Conservation (phyloP, 1,140 invertebrate genomes). For the Battus philenor region DNA sequence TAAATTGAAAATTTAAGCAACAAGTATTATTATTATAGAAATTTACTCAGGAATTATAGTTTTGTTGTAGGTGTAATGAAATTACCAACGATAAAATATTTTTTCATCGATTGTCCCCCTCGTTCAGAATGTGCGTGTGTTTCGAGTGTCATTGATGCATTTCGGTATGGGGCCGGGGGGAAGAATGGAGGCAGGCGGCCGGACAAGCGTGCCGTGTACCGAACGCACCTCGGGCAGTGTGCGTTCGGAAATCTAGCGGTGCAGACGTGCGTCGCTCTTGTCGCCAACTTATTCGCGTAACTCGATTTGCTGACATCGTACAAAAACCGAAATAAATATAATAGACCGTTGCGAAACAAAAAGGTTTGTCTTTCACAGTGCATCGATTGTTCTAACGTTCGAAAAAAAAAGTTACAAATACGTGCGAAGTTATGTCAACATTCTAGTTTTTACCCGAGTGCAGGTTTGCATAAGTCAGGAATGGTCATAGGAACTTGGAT, state of each 20-base stretch:
- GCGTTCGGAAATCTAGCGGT: conserved; percentile 36
- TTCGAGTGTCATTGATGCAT: conserved; percentile 72
- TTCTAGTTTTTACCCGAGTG: conserved; percentile 51
- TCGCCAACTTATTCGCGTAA: conserved; percentile 56
- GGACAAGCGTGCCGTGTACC: conserved; percentile 46
- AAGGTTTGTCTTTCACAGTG: conserved; percentile 54
- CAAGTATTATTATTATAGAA: background rate
- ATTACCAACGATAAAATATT: conserved; percentile 23
- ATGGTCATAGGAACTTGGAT: conserved; percentile 63
- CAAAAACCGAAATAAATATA: conserved; percentile 33
- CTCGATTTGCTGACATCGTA: conserved; percentile 42
- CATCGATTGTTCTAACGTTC: conserved; percentile 32
- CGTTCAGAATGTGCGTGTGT: conserved; percentile 61
- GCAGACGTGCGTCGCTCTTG: conserved; percentile 41
- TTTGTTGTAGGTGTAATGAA: background rate
- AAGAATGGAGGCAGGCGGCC: conserved; percentile 44
- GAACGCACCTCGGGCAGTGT: conserved; percentile 58
- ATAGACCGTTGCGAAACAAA: conserved; percentile 24
- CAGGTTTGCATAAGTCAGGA: conserved; percentile 55
- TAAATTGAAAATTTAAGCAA: background rate
- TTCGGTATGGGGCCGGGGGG: conserved; percentile 63
- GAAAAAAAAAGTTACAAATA: conserved; percentile 40
- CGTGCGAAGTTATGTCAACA: conserved; percentile 45
- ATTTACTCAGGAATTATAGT: background rate
- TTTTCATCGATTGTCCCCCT: conserved; percentile 62